These are phyloP conservation scores for Ctenoplectra terminalis DNA, from an alignment of 1,140 invertebrate genomes.

Conservation along the genomic window DNA sequence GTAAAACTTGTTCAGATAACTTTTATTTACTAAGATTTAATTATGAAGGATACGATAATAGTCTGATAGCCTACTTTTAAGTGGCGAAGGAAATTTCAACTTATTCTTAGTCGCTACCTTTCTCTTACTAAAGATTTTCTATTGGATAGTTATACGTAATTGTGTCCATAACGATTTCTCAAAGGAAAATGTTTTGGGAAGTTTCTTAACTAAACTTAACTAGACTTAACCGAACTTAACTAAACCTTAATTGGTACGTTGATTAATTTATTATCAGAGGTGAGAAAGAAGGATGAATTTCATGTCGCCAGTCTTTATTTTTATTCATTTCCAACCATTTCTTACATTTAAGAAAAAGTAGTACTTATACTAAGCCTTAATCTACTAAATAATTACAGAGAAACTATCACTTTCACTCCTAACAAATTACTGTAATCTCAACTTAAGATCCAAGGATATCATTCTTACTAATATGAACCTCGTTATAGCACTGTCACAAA, in stretches of 20 bases:
- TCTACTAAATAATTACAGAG: conserved; percentile 11
- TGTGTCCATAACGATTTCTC: not conserved
- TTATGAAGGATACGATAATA: conserved; percentile 9
- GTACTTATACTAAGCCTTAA: not conserved
- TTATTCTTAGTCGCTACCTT: not conserved
- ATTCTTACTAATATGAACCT: not conserved
- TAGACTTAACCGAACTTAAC: too few relatives aligned
- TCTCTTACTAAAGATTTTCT: conserved; percentile 6
- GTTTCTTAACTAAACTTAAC: too few relatives aligned
- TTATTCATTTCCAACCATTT: not conserved
- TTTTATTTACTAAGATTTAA: not conserved
- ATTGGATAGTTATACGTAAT: not conserved
- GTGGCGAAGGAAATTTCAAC: not conserved
- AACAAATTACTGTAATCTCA: not conserved
- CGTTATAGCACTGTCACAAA: conserved; percentile 95
- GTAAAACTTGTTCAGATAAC: conserved; percentile 5
- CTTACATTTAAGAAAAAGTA: not conserved
- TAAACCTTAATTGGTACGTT: too few relatives aligned
- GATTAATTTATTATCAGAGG: not conserved
- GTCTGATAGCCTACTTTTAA: not conserved
- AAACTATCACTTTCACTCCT: conserved; percentile 23
- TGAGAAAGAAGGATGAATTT: not conserved
- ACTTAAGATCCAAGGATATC: not conserved
- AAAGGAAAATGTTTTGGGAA: not conserved
- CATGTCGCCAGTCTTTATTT: not conserved